Conservation (phyloP, 2,888 invertebrate genomes). For the Cryptocephalus moraei region DNA sequence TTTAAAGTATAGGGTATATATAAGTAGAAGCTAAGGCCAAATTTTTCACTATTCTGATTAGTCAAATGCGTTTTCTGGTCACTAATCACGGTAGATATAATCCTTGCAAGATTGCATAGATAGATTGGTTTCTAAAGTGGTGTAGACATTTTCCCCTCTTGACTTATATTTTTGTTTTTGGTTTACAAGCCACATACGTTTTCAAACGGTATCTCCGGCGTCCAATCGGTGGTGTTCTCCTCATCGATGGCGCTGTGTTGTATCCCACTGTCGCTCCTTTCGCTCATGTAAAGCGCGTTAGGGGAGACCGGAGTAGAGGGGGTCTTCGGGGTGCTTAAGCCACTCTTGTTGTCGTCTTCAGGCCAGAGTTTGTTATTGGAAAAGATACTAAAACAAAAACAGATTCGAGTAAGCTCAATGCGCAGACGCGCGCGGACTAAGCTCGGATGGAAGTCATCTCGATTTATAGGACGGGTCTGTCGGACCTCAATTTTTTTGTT, state of each 20-base stretch:
- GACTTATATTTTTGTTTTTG: too few relatives aligned
- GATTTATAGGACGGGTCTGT: too few relatives aligned
- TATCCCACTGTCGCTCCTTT: conserved; percentile 37
- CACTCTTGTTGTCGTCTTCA: conserved; percentile 27
- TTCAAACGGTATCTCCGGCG: conserved; percentile 85
- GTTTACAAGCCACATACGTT: conserved; percentile 50
- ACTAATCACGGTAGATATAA: too few relatives aligned
- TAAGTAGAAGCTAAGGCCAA: too few relatives aligned
- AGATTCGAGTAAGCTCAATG: neutral
- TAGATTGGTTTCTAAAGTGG: too few relatives aligned
- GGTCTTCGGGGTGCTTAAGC: conserved; percentile 32
- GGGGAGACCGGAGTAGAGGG: conserved; percentile 32
- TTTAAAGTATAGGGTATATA: too few relatives aligned
- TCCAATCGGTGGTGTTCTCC: conserved; percentile 75
- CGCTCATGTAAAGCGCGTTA: conserved; percentile 24
- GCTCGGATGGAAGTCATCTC: too few relatives aligned
- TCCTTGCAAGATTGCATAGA: too few relatives aligned
- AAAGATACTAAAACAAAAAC: conserved; percentile 29
- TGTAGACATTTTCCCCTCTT: too few relatives aligned
- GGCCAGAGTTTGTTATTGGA: conserved; percentile 35
- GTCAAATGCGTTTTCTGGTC: too few relatives aligned
- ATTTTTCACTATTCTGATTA: too few relatives aligned
- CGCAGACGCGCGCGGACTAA: too few relatives aligned
- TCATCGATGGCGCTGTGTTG: conserved; percentile 54
- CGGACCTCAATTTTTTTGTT: neutral